A percentile compares a stretch with the other conserved stretches of the same genome.
phyloP scores from a whole-genome alignment of 2,888 invertebrate species.

The Sphinx pinastri region DNA sequence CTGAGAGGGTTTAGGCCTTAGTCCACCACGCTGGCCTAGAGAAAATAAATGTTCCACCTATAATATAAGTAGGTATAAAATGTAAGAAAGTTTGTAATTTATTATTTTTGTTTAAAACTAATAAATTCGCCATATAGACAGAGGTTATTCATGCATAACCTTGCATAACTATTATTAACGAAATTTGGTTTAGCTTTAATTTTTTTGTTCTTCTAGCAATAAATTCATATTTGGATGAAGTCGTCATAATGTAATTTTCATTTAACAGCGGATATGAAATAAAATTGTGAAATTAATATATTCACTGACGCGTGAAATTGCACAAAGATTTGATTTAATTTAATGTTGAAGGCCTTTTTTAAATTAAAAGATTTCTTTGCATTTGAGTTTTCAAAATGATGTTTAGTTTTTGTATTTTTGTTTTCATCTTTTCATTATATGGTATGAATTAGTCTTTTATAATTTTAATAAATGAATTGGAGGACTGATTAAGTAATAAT shows the following conservation, averaged over 20 bases:
- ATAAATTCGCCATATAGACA: too few relatives aligned
- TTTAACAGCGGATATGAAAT: neutral
- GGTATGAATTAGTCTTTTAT: conserved; percentile 43
- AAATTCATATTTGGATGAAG: neutral
- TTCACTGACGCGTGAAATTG: conserved; percentile 45
- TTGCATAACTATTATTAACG: too few relatives aligned
- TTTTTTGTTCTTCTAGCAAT: too few relatives aligned
- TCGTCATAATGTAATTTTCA: conserved; percentile 2
- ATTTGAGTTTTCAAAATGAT: conserved; percentile 49
- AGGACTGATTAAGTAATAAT: neutral
- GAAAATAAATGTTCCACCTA: too few relatives aligned
- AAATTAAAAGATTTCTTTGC: conserved; percentile 35
- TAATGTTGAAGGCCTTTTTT: conserved; percentile 17
- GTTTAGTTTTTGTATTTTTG: conserved; percentile 46
- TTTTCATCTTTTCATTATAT: conserved; percentile 45
- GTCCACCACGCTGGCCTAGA: too few relatives aligned
- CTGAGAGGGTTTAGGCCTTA: too few relatives aligned
- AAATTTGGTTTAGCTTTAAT: too few relatives aligned
- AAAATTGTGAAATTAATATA: conserved; percentile 12
- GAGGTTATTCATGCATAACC: too few relatives aligned
- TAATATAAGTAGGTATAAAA: too few relatives aligned
- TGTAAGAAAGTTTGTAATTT: too few relatives aligned
- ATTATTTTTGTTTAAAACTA: too few relatives aligned
- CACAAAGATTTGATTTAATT: conserved; percentile 29
- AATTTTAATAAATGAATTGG: neutral